These are phyloP conservation scores for Homarus gammarus DNA, from an alignment of 2,888 invertebrate genomes.

Conservation along the genomic window DNA sequence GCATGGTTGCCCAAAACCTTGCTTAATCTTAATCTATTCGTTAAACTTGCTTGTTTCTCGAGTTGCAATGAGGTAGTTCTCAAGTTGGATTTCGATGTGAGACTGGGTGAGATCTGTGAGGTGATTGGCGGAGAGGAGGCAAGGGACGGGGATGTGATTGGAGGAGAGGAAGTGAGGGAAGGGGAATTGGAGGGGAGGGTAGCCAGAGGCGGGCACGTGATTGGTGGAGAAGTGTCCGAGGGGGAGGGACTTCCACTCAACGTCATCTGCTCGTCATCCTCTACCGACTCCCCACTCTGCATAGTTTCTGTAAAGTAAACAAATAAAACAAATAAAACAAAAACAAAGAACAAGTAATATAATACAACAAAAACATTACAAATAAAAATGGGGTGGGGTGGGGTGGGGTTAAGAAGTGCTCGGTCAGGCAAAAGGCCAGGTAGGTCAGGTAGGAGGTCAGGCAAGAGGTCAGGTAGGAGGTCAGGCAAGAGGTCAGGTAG, in stretches of 20 bases:
- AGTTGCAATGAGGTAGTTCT: constrained; percentile 35
- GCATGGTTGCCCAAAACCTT: constrained; percentile 22
- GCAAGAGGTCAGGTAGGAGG: too few relatives aligned
- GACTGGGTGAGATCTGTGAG: constrained; percentile 44
- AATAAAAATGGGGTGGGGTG: too few relatives aligned
- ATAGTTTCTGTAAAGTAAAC: constrained; percentile 64
- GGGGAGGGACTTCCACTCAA: constrained; percentile 29
- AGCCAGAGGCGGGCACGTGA: background rate
- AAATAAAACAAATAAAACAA: background rate
- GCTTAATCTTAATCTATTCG: constrained; percentile 37
- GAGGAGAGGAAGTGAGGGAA: constrained; percentile 58
- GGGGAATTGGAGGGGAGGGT: constrained; percentile 46
- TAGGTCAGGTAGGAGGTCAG: too few relatives aligned
- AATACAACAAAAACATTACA: background rate
- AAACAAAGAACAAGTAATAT: background rate
- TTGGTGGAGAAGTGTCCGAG: background rate
- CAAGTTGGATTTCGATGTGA: constrained; percentile 39
- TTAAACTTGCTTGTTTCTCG: constrained; percentile 45
- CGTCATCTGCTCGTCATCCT: constrained; percentile 56
- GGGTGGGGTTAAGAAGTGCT: too few relatives aligned
- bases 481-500: too few relatives aligned
- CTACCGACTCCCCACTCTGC: constrained; percentile 65
- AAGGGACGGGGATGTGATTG: constrained; percentile 54
- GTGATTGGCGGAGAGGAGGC: constrained; percentile 70
- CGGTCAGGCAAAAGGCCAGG: too few relatives aligned